Percentiles rank a stretch among this genome's conserved stretches.
Evolutionary conservation across 2,888 invertebrate species (phyloP).

Genomic region (Drosophila suboccidentalis): DNA sequence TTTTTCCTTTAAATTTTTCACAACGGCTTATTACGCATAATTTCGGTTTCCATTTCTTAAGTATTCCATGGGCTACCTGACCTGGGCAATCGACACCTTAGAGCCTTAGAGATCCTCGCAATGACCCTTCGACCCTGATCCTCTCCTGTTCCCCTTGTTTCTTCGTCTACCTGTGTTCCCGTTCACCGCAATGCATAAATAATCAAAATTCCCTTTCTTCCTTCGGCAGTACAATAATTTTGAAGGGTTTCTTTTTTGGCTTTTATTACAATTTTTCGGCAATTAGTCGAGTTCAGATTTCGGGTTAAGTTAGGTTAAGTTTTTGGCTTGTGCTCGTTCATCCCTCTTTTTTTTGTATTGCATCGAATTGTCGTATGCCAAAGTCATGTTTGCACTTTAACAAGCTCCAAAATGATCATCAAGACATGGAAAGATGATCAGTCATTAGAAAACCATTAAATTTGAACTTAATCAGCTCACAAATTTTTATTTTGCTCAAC

Average conservation of each 20-base stretch:
- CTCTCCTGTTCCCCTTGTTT: constrained; percentile 2
- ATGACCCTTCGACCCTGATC: constrained; percentile 9
- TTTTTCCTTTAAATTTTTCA: constrained; percentile 54
- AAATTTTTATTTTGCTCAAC: not conserved
- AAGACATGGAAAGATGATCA: not conserved
- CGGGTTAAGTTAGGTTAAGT: constrained; percentile 61
- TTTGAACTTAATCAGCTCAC: not conserved
- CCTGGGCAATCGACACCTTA: constrained; percentile 48
- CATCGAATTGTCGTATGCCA: not conserved
- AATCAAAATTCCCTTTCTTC: constrained; percentile 17
- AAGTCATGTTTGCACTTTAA: constrained; percentile 3
- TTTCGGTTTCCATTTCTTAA: constrained; percentile 43
- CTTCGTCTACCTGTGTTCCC: constrained; percentile 48
- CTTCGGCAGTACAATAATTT: too few species aligned
- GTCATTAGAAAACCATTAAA: constrained; percentile 2
- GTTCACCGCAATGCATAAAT: constrained; percentile 59
- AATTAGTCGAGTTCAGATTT: constrained; percentile 71
- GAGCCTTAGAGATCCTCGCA: not conserved
- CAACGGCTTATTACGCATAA: constrained; percentile 54
- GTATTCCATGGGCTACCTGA: constrained; percentile 55
- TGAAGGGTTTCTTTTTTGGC: constrained; percentile 41
- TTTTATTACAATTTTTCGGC: constrained; percentile 61
- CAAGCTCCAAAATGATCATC: not conserved
- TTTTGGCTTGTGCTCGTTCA: constrained; percentile 44
- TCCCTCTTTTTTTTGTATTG: constrained; percentile 16